phyloP scores from a whole-genome alignment of 2,888 invertebrate genomes.

The Apotomis betuletana region DNA sequence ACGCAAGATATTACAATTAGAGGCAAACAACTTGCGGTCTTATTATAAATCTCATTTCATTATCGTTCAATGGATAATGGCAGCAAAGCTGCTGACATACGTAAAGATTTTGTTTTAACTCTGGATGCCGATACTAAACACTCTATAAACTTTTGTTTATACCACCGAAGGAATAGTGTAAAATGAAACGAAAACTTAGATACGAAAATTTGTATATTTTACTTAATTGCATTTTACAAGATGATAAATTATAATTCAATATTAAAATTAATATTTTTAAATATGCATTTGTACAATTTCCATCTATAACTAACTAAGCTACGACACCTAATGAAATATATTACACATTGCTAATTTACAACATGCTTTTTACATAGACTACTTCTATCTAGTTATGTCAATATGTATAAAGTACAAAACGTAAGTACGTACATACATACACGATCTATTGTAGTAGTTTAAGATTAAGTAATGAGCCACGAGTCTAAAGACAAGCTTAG shows the following conservation, averaged over 20 bases:
- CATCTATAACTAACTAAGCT: slow-evolving; percentile 80
- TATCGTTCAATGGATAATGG: too few species aligned
- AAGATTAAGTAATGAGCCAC: slow-evolving; percentile 38
- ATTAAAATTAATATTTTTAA: slow-evolving; percentile 75
- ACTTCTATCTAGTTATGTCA: slow-evolving; percentile 60
- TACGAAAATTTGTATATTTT: slow-evolving; percentile 83
- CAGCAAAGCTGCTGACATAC: too few species aligned
- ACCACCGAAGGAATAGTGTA: slow-evolving; percentile 10
- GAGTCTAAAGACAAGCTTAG: slow-evolving; percentile 34
- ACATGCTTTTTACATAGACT: slow-evolving; percentile 78
- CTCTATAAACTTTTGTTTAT: not conserved
- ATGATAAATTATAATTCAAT: slow-evolving; percentile 79
- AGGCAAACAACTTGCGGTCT: too few species aligned
- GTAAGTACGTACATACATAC: slow-evolving; percentile 49
- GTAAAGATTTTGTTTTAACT: not conserved
- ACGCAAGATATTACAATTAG: too few species aligned
- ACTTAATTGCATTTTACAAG: slow-evolving; percentile 82
- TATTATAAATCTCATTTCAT: too few species aligned
- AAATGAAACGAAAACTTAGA: slow-evolving; percentile 50
- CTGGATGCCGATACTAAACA: not conserved
- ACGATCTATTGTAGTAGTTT: slow-evolving; percentile 37
- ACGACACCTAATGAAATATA: slow-evolving; percentile 76
- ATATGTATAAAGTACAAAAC: slow-evolving; percentile 69
- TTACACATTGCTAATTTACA: slow-evolving; percentile 80
- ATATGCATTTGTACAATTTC: slow-evolving; percentile 83